These are phyloP conservation scores for Mobula hypostoma DNA, from an alignment of 2,113 vertebrate genomes.

Conservation along the genomic window DNA sequence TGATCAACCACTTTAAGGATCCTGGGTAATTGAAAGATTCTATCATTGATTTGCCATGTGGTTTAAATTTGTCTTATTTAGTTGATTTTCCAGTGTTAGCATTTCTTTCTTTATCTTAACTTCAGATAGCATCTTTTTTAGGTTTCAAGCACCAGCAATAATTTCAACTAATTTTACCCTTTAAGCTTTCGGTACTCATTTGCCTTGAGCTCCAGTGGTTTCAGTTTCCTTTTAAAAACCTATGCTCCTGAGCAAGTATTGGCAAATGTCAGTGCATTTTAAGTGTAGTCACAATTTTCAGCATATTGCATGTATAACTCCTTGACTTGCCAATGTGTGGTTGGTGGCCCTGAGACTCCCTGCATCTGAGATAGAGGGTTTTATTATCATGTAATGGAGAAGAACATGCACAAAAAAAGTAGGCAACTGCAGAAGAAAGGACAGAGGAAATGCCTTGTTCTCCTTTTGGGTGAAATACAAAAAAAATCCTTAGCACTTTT, in stretches of 20 bases:
- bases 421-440: too few species aligned
- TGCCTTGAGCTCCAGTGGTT: neutral
- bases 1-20: neutral
- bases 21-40: neutral
- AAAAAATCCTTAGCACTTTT: too few species aligned
- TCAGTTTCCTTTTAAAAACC: neutral
- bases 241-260: neutral
- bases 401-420: too few species aligned
- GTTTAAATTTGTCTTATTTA: neutral
- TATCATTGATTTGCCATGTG: neutral
- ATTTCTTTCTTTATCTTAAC: neutral
- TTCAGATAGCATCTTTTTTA: conserved; percentile 5
- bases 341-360: too few species aligned
- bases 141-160: neutral
- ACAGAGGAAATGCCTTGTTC: too few species aligned
- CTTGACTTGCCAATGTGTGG: too few species aligned
- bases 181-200: neutral
- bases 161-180: neutral
- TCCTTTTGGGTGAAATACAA: too few species aligned
- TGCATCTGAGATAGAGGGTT: too few species aligned
- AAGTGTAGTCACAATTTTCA: neutral
- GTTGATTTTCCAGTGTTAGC: neutral
- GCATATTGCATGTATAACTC: neutral
- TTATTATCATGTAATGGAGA: too few species aligned
- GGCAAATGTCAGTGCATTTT: neutral